Evolutionary conservation across 2,797 vertebrate species (phyloP), one percentile per base, ranked within the genome.

Genomic region (Poeciliopsis paucimaculata): DNA sequence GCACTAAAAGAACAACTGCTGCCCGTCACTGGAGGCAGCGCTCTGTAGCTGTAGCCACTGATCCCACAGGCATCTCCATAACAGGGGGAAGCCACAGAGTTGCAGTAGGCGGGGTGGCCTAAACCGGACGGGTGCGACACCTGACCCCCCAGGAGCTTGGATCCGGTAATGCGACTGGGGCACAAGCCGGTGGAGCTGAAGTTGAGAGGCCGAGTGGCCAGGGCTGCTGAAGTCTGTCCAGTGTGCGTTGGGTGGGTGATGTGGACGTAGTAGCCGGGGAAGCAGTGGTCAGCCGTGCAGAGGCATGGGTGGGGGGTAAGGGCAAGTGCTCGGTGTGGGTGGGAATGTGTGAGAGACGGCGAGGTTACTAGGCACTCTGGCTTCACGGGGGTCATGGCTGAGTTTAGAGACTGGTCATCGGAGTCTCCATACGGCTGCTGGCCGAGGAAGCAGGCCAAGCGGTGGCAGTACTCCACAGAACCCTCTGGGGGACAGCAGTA

Each of bases 381-480:
- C 85, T 99, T 99, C 86, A 98, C 97, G 11, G 97, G 96, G 0
- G 97, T 94, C 82, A 95, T 84, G 62, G 94, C 83, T 31, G 94
- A 82, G 85, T 85, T 91, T 0, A 94, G 90, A 1, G 93, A 72
- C 80, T 88, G 96, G 85, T 97, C 97, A 10, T 97, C 96, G 0
- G 97, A 95, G 70, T 97, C 97, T 73, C 96, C 93, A 1, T 97
- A 98, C 72, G 94, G 81, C 89, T 98, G 97, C 71, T 97, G 97
- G 28, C 97, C 96, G 91, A 99, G 96, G 53, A 98, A 97, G 90
- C 98, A 96, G 84, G 98, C 97, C 93, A 99, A 87, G 87, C 97
- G 96, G 93, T 97, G 97, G 91, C 96, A 98, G 89, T 97, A 97
- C 47, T 97, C 95, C 90, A 96, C 91, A 0, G 96, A 96, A 81